Percentiles rank a stretch among this genome's conserved stretches.
Conservation (phyloP, 2,797 vertebrate genomes). For the Luscinia luscinia region DNA sequence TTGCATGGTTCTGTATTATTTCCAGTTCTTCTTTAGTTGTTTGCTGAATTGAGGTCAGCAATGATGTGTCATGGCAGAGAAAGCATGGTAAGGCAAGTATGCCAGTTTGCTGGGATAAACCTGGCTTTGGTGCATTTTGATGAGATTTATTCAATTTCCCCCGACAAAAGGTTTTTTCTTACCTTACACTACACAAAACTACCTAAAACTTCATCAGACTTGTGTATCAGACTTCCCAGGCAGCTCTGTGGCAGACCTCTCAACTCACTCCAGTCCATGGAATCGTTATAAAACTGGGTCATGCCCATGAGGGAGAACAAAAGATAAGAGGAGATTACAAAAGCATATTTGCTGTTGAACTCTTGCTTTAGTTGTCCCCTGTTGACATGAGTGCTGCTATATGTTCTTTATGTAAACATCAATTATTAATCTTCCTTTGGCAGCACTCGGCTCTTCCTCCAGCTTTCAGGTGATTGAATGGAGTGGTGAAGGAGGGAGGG, state of each 20-base stretch:
- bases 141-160: background rate
- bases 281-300: background rate
- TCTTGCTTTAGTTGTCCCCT: constrained; percentile 50
- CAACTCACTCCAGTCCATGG: background rate
- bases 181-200: background rate
- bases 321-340: constrained; percentile 16
- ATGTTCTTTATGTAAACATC: constrained; percentile 61
- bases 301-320: background rate
- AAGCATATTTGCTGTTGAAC: constrained; percentile 3
- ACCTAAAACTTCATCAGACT: background rate
- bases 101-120: background rate
- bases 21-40: background rate
- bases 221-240: background rate
- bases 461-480: constrained; percentile 22
- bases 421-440: constrained; percentile 66
- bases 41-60: background rate
- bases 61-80: background rate
- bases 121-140: background rate
- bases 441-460: constrained; percentile 25
- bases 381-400: constrained; percentile 32
- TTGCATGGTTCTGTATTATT: background rate
- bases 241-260: background rate
- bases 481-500: constrained; percentile 31
- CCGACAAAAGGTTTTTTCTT: background rate
- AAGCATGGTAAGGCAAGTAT: background rate